Evolutionary conservation across 92 coral and sea anemone genomes (phyloP), one percentile per base, ranked within the genome.

Genomic region (Porites divaricata): DNA sequence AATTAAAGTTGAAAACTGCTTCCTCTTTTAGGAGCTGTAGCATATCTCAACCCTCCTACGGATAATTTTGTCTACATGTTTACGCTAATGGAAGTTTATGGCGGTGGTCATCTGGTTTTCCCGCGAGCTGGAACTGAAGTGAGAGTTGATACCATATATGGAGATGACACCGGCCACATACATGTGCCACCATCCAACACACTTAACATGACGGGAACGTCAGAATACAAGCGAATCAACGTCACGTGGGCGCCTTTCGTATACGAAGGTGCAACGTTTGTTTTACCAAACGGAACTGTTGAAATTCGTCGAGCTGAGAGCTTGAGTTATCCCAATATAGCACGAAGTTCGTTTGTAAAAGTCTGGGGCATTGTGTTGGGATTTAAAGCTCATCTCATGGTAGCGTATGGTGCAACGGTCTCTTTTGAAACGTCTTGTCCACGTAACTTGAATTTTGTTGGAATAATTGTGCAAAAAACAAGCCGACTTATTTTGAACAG

Each of bases 161-260:
- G 99, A 7, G 99, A 96, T 86, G 99, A 96, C 91, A 86, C 99
- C 2, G 95, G 99, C 13, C 90, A 90, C 81, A 92, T 96, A 59
- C 99, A 96, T 87, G 93, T 96, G 63, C 90, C 98, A 21, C 98
- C 99, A 20, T 77, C 63, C 66, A 96, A 90, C 81, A 89, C 96
- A 21, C 90, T 96, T 1, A 81, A 88, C 79, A 84, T 96, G 87
- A 94, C 98, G 56, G 93, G 92, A 76, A 85, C 87, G 2, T 96
- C 99, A 10, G 91, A 90, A 78, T 96, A 94, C 86, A 88, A 90
- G 45, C 98, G 99, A 26, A 89, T 93, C 52, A 96, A 96, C 80
- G 90, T 96, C 65, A 96, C 99, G 5, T 96, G 99, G 99, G 95
- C 93, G 12, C 99, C 99, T 17, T 89, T 83, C 76, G 77, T 96